Evolutionary conservation across 2,888 invertebrate genomes (phyloP).

Genomic region (Sinelater perroti): DNA sequence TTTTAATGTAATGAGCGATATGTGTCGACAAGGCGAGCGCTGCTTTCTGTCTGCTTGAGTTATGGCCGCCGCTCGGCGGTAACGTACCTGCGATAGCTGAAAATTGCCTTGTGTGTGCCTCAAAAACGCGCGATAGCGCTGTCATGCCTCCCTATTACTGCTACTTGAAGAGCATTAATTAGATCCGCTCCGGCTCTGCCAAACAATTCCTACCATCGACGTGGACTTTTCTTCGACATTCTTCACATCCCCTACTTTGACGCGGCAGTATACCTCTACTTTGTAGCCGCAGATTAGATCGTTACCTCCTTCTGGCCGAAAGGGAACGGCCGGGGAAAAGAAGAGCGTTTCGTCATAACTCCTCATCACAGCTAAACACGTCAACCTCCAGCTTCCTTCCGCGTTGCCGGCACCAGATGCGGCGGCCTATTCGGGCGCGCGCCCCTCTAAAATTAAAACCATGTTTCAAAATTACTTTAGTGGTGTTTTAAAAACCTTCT

Average conservation of each 20-base stretch:
- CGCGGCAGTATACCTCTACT: too few relatives aligned
- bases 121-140: constrained; percentile 10
- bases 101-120: constrained; percentile 13
- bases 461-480: constrained; percentile 61
- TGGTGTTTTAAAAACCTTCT: constrained; percentile 59
- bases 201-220: neutral
- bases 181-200: constrained; percentile 7
- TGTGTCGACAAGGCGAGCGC: constrained; percentile 34
- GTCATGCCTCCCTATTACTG: constrained; percentile 11
- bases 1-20: constrained; percentile 51
- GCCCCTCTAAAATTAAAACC: constrained; percentile 60
- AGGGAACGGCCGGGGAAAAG: too few relatives aligned
- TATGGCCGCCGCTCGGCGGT: constrained; percentile 33
- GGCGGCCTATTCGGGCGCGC: constrained; percentile 39
- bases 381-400: constrained; percentile 41
- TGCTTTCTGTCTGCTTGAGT: constrained; percentile 41
- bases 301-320: too few relatives aligned
- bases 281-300: too few relatives aligned
- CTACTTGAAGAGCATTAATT: constrained; percentile 9
- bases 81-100: constrained; percentile 25
- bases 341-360: constrained; percentile 32
- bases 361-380: constrained; percentile 37
- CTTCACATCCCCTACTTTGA: too few relatives aligned
- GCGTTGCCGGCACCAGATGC: constrained; percentile 39
- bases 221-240: too few relatives aligned